phyloP scores from a whole-genome alignment of 2,888 invertebrate genomes.

The Erebia aethiops region DNA sequence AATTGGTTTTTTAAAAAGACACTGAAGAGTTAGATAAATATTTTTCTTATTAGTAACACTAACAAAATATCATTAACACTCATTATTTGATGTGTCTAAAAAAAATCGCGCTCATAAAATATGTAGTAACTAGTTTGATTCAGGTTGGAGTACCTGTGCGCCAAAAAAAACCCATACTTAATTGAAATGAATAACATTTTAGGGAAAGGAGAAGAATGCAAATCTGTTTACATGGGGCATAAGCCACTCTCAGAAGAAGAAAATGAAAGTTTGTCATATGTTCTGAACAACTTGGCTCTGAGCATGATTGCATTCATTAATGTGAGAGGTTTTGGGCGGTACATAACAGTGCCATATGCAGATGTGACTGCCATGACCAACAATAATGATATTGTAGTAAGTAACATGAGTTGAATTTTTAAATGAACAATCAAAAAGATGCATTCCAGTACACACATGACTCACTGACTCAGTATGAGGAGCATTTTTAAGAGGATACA shows the following conservation, averaged over 20 bases:
- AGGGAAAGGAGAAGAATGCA: slow-evolving; percentile 53
- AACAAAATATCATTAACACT: too few species aligned
- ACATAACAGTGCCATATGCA: slow-evolving; percentile 66
- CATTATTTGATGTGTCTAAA: too few species aligned
- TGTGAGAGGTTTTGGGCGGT: slow-evolving; percentile 61
- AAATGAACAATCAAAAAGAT: not conserved
- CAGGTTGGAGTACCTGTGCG: too few species aligned
- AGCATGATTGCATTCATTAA: slow-evolving; percentile 65
- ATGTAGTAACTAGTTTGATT: too few species aligned
- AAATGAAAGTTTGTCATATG: slow-evolving; percentile 55
- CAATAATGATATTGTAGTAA: slow-evolving; percentile 66
- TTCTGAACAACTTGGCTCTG: slow-evolving; percentile 57
- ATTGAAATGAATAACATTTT: not conserved
- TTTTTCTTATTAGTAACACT: not conserved
- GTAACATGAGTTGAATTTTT: slow-evolving; percentile 27
- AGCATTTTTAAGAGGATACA: too few species aligned
- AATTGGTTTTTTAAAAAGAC: slow-evolving; percentile 58
- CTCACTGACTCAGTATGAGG: too few species aligned
- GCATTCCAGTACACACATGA: not conserved
- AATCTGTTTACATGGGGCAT: slow-evolving; percentile 57
- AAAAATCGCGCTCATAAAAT: too few species aligned
- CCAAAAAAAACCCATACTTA: too few species aligned
- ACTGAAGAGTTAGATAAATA: slow-evolving; percentile 31
- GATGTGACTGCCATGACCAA: slow-evolving; percentile 46
- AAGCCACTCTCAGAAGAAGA: slow-evolving; percentile 63